phyloP scores from a whole-genome alignment of 2,888 invertebrate genomes.

The Cheilosia vulpina region DNA sequence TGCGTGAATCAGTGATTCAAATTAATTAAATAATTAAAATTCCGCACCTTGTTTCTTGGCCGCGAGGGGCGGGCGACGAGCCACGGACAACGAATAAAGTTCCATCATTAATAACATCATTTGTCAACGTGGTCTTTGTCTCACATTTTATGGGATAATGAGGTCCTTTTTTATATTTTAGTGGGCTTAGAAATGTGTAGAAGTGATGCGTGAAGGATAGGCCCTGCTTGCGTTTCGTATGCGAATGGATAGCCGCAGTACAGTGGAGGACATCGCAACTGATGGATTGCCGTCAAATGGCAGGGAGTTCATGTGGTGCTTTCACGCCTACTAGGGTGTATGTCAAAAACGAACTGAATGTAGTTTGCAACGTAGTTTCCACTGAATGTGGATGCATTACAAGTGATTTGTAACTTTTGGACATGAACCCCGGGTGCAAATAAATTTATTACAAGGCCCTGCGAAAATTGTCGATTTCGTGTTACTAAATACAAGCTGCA shows the following conservation, averaged over 20 bases:
- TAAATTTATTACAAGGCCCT: not conserved
- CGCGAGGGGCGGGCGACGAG: constrained; percentile 13
- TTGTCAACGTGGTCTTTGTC: constrained; percentile 72
- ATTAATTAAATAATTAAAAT: constrained; percentile 75
- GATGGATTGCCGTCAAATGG: constrained; percentile 62
- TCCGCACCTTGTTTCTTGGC: constrained; percentile 68
- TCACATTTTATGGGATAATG: constrained; percentile 73
- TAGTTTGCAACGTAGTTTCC: not conserved
- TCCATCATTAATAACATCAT: constrained; percentile 74
- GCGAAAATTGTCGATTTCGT: not conserved
- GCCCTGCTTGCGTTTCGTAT: constrained; percentile 31
- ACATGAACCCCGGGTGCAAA: constrained; percentile 9
- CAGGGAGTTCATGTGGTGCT: constrained; percentile 35
- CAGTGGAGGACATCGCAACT: constrained; percentile 15
- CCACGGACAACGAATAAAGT: constrained; percentile 61
- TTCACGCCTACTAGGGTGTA: not conserved
- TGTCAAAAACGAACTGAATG: not conserved
- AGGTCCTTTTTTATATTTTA: constrained; percentile 49
- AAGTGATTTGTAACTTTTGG: constrained; percentile 29
- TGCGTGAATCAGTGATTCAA: constrained; percentile 74
- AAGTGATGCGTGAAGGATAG: constrained; percentile 45
- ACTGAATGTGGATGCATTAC: constrained; percentile 21
- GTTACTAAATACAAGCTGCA: not conserved
- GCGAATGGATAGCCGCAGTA: not conserved
- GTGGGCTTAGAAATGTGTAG: constrained; percentile 1